Evolutionary conservation across 2,797 vertebrate genomes (phyloP).

Genomic region (Danionella dracula): DNA sequence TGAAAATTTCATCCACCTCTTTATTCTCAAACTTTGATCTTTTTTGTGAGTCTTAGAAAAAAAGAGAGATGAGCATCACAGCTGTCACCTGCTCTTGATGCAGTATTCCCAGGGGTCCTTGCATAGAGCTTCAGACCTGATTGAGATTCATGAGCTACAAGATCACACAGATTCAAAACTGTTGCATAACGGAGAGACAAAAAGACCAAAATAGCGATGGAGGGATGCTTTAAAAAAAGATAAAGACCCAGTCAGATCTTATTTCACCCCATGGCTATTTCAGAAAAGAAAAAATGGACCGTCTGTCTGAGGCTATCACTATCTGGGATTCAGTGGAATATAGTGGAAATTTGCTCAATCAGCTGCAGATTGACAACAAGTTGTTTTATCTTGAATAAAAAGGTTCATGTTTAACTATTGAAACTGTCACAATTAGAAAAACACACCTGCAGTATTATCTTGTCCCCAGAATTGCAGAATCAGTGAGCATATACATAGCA

Average conservation of each 20-base stretch:
- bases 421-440: too few species aligned
- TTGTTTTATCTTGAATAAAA: too few species aligned
- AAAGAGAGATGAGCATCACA: not conserved
- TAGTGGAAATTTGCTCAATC: too few species aligned
- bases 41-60: slow-evolving; percentile 16
- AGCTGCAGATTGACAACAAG: too few species aligned
- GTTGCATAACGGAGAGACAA: not conserved
- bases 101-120: not conserved
- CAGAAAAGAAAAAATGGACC: not conserved
- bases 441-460: too few species aligned
- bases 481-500: too few species aligned
- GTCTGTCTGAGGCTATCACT: too few species aligned
- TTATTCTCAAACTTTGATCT: slow-evolving; percentile 26
- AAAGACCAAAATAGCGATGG: not conserved
- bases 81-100: not conserved
- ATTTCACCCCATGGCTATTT: not conserved
- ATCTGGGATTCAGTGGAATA: too few species aligned
- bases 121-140: not conserved
- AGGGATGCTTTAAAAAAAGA: not conserved
- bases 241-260: not conserved
- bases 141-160: not conserved
- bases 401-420: too few species aligned
- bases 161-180: slow-evolving; percentile 1
- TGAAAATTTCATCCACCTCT: slow-evolving; percentile 38
- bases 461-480: too few species aligned